phyloP scores from a whole-genome alignment of 2,888 invertebrate genomes.

The Torymus tubicola region DNA sequence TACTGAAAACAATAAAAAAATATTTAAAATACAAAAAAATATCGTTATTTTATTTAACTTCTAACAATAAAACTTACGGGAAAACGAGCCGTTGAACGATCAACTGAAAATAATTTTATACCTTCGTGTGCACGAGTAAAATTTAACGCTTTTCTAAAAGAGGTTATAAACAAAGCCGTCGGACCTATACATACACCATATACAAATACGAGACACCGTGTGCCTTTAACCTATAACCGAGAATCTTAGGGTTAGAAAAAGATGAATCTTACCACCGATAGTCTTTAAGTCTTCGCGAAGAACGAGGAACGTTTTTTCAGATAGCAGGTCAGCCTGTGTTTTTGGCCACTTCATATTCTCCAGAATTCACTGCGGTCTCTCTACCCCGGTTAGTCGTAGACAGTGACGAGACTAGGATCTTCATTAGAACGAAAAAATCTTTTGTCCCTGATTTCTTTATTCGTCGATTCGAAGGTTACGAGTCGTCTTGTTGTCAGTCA shows the following conservation, averaged over 20 bases:
- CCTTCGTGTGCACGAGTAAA: no score
- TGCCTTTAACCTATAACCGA: not conserved
- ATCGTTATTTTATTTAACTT: no score
- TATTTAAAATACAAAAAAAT: no score
- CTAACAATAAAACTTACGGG: no score
- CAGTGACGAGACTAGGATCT: no score
- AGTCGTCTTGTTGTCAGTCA: no score
- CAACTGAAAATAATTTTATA: no score
- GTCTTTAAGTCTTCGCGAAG: slow-evolving; percentile 65
- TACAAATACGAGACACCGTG: not conserved
- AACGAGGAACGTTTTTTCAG: slow-evolving; percentile 71
- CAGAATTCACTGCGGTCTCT: not conserved
- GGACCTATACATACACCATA: not conserved
- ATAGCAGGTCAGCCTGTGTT: slow-evolving; percentile 64
- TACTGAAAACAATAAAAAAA: no score
- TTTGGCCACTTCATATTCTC: slow-evolving; percentile 70
- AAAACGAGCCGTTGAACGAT: no score
- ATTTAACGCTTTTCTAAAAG: not conserved
- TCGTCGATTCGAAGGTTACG: no score
- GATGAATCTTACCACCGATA: slow-evolving; percentile 56
- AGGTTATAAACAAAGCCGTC: not conserved
- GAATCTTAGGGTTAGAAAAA: not conserved
- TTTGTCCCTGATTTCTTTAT: no score
- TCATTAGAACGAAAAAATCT: no score
- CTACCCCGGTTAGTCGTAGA: not conserved